Evolutionary conservation across 2,797 vertebrate genomes (phyloP).

Genomic region (Syndactyla subalaris): DNA sequence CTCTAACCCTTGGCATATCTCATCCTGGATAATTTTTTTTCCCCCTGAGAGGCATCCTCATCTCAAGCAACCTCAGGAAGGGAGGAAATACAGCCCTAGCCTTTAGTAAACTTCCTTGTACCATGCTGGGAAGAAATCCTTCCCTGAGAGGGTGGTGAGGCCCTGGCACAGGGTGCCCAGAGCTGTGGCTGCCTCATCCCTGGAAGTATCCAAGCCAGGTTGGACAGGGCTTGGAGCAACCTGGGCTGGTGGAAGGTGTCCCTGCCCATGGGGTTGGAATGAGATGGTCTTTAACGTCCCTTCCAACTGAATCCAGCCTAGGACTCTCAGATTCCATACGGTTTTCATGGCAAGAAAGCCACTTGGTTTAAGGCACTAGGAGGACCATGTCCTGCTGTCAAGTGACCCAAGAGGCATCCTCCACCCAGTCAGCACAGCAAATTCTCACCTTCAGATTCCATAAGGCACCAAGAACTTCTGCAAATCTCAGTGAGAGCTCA

Average conservation of each 20-base stretch:
- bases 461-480: background rate
- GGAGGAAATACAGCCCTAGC: background rate
- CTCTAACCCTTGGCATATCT: background rate
- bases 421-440: background rate
- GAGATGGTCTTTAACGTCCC: background rate
- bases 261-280: background rate
- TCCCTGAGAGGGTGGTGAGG: no score
- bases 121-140: background rate
- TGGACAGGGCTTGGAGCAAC: background rate
- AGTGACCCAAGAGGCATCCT: rapidly evolving
- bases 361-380: background rate
- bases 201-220: background rate
- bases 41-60: background rate
- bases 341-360: background rate
- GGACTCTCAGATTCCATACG: no score
- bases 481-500: background rate
- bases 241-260: background rate
- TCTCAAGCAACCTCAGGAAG: background rate
- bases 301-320: background rate
- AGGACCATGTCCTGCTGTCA: rapidly evolving
- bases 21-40: background rate
- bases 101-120: background rate
- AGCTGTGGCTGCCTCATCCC: background rate
- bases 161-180: background rate
- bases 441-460: background rate